These are phyloP conservation scores for Tenthredo livida DNA, from an alignment of 2,888 invertebrate species.

Conservation along the genomic window DNA sequence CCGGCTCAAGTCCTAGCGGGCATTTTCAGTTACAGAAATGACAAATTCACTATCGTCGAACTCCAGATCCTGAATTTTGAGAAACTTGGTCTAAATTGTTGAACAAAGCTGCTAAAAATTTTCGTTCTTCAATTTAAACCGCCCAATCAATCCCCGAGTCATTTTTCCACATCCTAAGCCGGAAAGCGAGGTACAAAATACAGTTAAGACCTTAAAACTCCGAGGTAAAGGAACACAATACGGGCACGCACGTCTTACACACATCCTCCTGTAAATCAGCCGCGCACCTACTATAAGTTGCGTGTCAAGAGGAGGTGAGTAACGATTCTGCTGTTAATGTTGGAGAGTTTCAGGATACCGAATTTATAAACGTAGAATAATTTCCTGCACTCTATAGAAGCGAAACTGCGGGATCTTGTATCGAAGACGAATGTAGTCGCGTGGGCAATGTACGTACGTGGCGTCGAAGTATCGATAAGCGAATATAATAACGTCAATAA, in stretches of 20 bases:
- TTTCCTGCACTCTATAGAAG: not conserved
- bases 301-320: constrained; percentile 43
- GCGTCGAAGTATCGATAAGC: constrained; percentile 24
- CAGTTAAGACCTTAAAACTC: constrained; percentile 25
- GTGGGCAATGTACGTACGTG: not conserved
- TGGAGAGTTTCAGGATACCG: constrained; percentile 28
- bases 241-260: constrained; percentile 46
- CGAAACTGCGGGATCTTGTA: not conserved
- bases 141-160: not conserved
- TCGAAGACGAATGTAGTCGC: constrained; percentile 37
- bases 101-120: not conserved
- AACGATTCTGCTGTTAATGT: constrained; percentile 44
- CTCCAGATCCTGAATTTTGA: not conserved
- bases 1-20: not conserved
- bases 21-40: not conserved
- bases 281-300: constrained; percentile 50
- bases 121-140: not conserved
- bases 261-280: constrained; percentile 49
- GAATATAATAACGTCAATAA: constrained; percentile 37
- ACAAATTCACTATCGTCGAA: not conserved
- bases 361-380: constrained; percentile 41
- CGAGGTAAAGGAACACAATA: constrained; percentile 33
- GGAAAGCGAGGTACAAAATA: not conserved
- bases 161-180: not conserved
- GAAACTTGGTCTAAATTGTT: not conserved